These are phyloP conservation scores for Ptychodera flava DNA, from an alignment of 35 echinoderm and acorn worm genomes.

Conservation along the genomic window DNA sequence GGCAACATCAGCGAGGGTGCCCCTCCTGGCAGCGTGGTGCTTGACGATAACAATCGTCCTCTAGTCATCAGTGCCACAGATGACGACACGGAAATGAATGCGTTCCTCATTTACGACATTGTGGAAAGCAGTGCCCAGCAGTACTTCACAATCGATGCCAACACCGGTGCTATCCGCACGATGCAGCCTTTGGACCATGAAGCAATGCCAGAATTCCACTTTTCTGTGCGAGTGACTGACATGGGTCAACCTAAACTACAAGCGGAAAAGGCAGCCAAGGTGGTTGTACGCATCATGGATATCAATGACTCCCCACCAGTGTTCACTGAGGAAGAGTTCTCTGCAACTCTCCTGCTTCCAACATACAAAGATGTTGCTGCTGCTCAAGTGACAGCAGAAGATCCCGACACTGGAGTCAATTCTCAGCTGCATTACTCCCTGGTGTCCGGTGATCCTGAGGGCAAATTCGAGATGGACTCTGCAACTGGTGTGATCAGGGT, in stretches of 20 bases:
- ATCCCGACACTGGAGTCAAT: conserved; percentile 82
- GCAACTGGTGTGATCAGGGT: conserved; percentile 54
- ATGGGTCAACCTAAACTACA: conserved; percentile 55
- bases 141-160: conserved; percentile 87
- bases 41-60: conserved; percentile 59
- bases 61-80: conserved; percentile 84
- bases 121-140: conserved; percentile 68
- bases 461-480: conserved; percentile 47
- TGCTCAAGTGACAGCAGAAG: conserved; percentile 43
- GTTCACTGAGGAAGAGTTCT: conserved; percentile 49
- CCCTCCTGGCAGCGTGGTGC: conserved; percentile 64
- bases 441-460: conserved; percentile 49
- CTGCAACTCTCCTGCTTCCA: conserved; percentile 59
- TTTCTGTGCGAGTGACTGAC: conserved; percentile 70
- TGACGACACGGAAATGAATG: conserved; percentile 81
- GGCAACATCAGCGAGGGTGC: conserved; percentile 93
- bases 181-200: conserved; percentile 77
- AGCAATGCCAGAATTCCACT: conserved; percentile 61
- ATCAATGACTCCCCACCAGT: conserved; percentile 95
- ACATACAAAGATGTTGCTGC: conserved; percentile 76
- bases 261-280: conserved; percentile 60
- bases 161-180: conserved; percentile 91
- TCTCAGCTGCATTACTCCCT: conserved; percentile 86
- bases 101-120: conserved; percentile 79
- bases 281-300: conserved; percentile 70